Evolutionary conservation across 1,140 invertebrate species (phyloP).

Genomic region (Limonius californicus): DNA sequence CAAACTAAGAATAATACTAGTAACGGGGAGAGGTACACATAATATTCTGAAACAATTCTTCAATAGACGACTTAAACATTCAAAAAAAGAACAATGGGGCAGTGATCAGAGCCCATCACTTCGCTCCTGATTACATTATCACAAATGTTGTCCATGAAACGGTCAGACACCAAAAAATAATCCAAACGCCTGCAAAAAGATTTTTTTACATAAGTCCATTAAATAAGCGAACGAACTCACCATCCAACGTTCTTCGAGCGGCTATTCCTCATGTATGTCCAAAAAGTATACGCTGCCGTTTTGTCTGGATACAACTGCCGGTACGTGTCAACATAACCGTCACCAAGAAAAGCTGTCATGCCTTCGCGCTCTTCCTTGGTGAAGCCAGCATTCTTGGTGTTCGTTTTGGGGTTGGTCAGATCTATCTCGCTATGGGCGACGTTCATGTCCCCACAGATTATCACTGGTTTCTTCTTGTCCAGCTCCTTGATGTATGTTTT

Average conservation of each 20-base stretch:
- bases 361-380: constrained; percentile 89
- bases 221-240: constrained; percentile 51
- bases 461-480: constrained; percentile 88
- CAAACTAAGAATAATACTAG: too few relatives aligned
- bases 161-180: constrained; percentile 87
- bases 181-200: constrained; percentile 79
- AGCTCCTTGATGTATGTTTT: constrained; percentile 72
- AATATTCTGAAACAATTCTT: too few relatives aligned
- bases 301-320: constrained; percentile 84
- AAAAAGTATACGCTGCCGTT: constrained; percentile 86
- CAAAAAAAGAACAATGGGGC: constrained; percentile 73
- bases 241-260: constrained; percentile 92
- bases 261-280: constrained; percentile 85
- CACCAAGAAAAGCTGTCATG: constrained; percentile 77
- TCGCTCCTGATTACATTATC: constrained; percentile 73
- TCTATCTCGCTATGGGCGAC: constrained; percentile 96
- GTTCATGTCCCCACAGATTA: constrained; percentile 96
- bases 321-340: constrained; percentile 86
- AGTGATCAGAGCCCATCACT: constrained; percentile 85
- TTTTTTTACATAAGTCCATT: constrained; percentile 21
- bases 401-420: constrained; percentile 90
- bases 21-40: too few relatives aligned
- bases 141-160: constrained; percentile 70
- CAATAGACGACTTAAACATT: too few relatives aligned
- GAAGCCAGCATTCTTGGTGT: constrained; percentile 92